phyloP scores from a whole-genome alignment of 2,113 vertebrate genomes.

The Caranx melampygus region DNA sequence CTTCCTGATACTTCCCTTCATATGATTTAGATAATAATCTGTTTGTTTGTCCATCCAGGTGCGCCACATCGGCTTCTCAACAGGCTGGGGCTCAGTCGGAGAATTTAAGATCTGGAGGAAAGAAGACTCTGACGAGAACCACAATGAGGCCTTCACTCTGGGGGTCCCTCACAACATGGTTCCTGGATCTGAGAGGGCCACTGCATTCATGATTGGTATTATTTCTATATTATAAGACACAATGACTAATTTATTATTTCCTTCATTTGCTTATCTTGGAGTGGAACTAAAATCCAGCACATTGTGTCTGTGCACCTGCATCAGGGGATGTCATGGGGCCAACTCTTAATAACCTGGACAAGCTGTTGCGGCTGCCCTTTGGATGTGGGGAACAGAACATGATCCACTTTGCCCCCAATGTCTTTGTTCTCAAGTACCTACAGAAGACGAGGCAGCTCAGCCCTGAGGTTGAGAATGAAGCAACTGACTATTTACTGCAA shows the following conservation, averaged over 20 bases:
- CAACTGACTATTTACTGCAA: slow-evolving; percentile 89
- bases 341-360: slow-evolving; percentile 91
- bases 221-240: not conserved
- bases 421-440: slow-evolving; percentile 94
- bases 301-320: slow-evolving; percentile 2
- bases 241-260: not conserved
- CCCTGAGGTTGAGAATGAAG: slow-evolving; percentile 89
- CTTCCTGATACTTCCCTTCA: not conserved
- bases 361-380: slow-evolving; percentile 89
- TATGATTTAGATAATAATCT: not conserved
- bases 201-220: slow-evolving; percentile 92
- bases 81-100: slow-evolving; percentile 94
- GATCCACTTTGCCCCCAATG: slow-evolving; percentile 96
- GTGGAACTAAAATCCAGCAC: not conserved
- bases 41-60: slow-evolving; percentile 68
- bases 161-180: slow-evolving; percentile 93
- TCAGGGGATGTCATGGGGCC: slow-evolving; percentile 96
- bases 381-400: slow-evolving; percentile 97
- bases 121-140: slow-evolving; percentile 93
- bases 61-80: slow-evolving; percentile 93
- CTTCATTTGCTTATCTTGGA: not conserved
- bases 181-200: slow-evolving; percentile 91
- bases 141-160: slow-evolving; percentile 95
- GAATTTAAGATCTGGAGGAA: slow-evolving; percentile 97
- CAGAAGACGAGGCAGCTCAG: slow-evolving; percentile 93